Evolutionary conservation across 2,888 invertebrate species (phyloP).

Genomic region (Noctuana brunneofusca): DNA sequence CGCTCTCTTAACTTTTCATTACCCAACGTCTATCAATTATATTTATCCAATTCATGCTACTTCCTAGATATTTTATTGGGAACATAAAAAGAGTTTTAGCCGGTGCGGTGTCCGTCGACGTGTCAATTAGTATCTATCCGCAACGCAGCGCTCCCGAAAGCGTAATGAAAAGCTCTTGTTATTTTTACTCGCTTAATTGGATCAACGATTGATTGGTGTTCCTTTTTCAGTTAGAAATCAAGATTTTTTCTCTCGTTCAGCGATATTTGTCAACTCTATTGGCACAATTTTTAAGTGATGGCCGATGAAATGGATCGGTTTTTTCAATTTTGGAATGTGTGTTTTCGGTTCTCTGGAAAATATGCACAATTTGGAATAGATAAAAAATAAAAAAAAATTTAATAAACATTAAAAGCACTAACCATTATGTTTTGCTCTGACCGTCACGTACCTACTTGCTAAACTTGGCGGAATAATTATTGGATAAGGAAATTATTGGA

Average conservation of each 20-base stretch:
- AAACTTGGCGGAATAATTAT: too few relatives aligned
- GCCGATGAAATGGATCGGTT: not conserved
- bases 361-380: too few relatives aligned
- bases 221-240: conserved; percentile 27
- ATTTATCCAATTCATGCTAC: conserved; percentile 12
- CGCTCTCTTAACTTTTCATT: not conserved
- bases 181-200: conserved; percentile 33
- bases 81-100: conserved; percentile 28
- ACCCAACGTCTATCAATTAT: not conserved
- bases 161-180: conserved; percentile 29
- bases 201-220: conserved; percentile 26
- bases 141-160: conserved; percentile 10
- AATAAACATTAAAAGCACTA: too few relatives aligned
- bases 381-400: too few relatives aligned
- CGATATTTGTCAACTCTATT: not conserved
- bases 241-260: conserved; percentile 7
- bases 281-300: not conserved
- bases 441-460: too few relatives aligned
- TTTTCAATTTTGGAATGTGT: not conserved
- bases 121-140: conserved; percentile 28
- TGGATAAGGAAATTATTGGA: too few relatives aligned
- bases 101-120: conserved; percentile 8
- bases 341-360: too few relatives aligned
- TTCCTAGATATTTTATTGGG: conserved; percentile 16
- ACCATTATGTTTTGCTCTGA: too few relatives aligned